A percentile compares a stretch with the other conserved stretches of the same genome.
Evolutionary conservation across 2,888 invertebrate genomes (phyloP).

Genomic region (Andrena bicolor): DNA sequence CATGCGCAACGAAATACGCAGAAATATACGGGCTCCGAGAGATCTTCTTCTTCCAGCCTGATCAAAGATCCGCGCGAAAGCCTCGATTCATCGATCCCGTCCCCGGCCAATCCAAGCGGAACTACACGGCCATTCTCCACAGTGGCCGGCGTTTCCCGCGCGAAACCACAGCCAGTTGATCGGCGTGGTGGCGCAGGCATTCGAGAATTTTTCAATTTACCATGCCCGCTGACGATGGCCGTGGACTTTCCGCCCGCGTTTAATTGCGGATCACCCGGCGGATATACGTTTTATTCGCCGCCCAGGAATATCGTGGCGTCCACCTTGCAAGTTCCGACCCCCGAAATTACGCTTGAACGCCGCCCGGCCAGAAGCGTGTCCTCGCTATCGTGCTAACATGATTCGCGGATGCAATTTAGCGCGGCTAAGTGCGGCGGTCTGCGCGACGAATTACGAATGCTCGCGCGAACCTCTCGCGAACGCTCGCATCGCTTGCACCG

Average conservation of each 20-base stretch:
- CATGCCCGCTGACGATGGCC: constrained; percentile 19
- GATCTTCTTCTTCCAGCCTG: constrained; percentile 14
- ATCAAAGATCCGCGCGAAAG: constrained; percentile 9
- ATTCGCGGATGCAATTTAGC: constrained; percentile 79
- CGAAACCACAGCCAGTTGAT: constrained; percentile 59
- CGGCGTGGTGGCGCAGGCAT: constrained; percentile 47
- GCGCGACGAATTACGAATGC: constrained; percentile 74
- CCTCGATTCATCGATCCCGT: constrained; percentile 38
- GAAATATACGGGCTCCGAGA: constrained; percentile 3
- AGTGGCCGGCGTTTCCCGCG: constrained; percentile 30
- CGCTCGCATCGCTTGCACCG: not conserved
- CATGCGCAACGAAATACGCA: not conserved
- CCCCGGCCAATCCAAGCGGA: constrained; percentile 36
- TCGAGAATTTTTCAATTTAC: constrained; percentile 65
- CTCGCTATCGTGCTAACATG: constrained; percentile 73
- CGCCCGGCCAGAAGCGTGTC: constrained; percentile 55
- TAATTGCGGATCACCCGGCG: constrained; percentile 63
- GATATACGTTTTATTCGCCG: constrained; percentile 33
- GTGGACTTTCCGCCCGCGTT: constrained; percentile 55
- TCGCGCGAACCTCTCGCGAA: constrained; percentile 37
- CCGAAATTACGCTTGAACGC: constrained; percentile 47
- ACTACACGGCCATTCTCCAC: constrained; percentile 45
- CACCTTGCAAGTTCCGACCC: constrained; percentile 51
- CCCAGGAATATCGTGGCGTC: constrained; percentile 38
- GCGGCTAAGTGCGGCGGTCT: constrained; percentile 74